Evolutionary conservation across 2,888 invertebrate genomes (phyloP).

Genomic region (Noctua fimbriata): DNA sequence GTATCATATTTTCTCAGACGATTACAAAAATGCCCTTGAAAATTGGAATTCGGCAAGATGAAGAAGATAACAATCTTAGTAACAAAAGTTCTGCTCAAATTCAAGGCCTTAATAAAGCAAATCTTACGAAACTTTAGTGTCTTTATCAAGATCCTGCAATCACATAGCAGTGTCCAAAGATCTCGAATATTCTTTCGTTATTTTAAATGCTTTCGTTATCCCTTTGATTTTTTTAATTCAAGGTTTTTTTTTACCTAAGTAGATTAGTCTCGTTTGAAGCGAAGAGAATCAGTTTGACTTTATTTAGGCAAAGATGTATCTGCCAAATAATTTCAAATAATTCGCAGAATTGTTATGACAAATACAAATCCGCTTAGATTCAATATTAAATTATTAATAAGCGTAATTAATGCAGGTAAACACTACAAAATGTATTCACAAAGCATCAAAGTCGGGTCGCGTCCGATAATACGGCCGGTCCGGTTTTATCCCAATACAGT

Average conservation of each 20-base stretch:
- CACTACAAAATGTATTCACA: conserved; percentile 39
- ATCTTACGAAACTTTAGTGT: not conserved
- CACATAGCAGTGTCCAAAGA: not conserved
- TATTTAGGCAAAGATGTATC: not conserved
- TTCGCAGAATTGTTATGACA: not conserved
- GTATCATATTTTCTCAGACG: not conserved
- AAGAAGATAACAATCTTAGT: not conserved
- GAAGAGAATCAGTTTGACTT: not conserved
- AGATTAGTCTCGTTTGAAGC: too few species aligned
- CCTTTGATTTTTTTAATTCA: too few species aligned
- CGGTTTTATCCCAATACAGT: conserved; percentile 39
- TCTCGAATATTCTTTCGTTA: too few species aligned
- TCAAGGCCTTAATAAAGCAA: not conserved
- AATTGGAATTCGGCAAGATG: not conserved
- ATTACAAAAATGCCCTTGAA: not conserved
- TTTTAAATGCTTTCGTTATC: too few species aligned
- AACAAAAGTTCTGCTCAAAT: not conserved
- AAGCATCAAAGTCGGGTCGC: conserved; percentile 31
- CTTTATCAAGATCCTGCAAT: not conserved
- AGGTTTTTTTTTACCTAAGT: too few species aligned
- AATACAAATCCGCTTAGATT: not conserved
- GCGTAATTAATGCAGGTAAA: not conserved
- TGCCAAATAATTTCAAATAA: not conserved
- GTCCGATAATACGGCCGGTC: conserved; percentile 23
- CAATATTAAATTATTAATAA: not conserved